These are phyloP conservation scores for Folsomia manolachei DNA, from an alignment of 2,888 invertebrate genomes.

Conservation along the genomic window DNA sequence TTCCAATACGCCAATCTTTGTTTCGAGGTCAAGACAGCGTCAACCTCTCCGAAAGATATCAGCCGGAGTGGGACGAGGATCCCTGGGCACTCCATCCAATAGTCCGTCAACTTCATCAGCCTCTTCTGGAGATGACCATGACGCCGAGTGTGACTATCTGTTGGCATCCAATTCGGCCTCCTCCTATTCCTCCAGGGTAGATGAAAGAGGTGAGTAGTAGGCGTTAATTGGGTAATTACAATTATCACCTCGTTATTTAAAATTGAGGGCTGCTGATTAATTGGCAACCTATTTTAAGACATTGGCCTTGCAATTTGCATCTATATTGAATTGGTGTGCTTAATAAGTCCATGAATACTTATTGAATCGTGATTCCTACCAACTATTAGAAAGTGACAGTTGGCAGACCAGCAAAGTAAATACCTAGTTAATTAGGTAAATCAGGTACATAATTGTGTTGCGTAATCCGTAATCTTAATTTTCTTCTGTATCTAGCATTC, in stretches of 20 bases:
- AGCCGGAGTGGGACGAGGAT: background rate
- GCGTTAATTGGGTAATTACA: background rate
- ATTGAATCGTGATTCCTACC: background rate
- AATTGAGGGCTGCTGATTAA: background rate
- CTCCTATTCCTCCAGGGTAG: background rate
- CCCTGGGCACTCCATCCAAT: background rate
- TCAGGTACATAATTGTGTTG: background rate
- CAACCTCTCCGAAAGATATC: background rate
- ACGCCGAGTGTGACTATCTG: background rate
- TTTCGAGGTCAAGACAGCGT: background rate
- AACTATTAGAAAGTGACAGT: background rate
- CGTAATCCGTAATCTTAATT: too few species aligned
- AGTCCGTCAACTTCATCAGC: background rate
- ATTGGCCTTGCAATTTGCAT: background rate
- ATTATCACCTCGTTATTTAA: too few species aligned
- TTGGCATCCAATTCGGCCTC: background rate
- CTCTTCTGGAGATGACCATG: background rate
- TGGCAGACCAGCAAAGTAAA: too few species aligned
- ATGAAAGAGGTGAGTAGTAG: background rate
- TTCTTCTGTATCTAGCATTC: too few species aligned
- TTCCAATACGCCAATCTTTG: background rate
- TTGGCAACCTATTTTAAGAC: background rate
- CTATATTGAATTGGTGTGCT: background rate
- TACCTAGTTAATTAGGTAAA: too few species aligned
- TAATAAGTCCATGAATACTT: background rate